phyloP scores from a whole-genome alignment of 1,140 invertebrate genomes.

The Lepidurus couesii region DNA sequence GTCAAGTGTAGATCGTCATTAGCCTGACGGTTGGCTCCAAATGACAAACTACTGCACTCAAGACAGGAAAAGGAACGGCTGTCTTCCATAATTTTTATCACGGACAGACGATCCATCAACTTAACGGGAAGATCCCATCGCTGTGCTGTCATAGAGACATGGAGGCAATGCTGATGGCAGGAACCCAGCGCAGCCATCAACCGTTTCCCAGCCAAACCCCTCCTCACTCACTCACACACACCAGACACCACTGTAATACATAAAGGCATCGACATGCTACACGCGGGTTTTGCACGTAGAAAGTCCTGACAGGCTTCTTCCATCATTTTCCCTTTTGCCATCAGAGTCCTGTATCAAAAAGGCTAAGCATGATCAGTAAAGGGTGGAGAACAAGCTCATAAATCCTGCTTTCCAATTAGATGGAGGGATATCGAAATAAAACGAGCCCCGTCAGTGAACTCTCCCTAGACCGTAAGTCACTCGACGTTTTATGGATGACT shows the following conservation, averaged over 20 bases:
- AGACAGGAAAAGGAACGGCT: slow-evolving; percentile 16
- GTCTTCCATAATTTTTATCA: slow-evolving; percentile 20
- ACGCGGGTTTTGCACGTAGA: background rate
- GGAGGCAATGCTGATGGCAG: background rate
- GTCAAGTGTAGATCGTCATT: slow-evolving; percentile 15
- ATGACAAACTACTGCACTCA: slow-evolving; percentile 22
- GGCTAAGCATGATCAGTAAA: slow-evolving; percentile 14
- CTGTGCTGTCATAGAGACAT: slow-evolving; percentile 2
- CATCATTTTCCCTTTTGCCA: background rate
- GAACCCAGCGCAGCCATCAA: slow-evolving; percentile 6
- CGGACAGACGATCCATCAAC: slow-evolving; percentile 20
- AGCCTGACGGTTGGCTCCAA: background rate
- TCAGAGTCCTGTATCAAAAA: background rate
- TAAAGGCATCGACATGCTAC: background rate
- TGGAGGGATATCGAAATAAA: slow-evolving; percentile 7
- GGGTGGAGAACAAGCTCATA: slow-evolving; percentile 21
- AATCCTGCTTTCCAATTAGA: slow-evolving; percentile 15
- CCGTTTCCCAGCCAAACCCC: background rate
- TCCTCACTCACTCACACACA: background rate
- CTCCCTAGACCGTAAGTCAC: background rate
- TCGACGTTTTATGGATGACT: slow-evolving; percentile 12
- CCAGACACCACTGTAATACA: background rate
- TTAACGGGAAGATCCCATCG: slow-evolving; percentile 21
- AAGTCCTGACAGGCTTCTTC: slow-evolving; percentile 8
- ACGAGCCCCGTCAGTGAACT: slow-evolving; percentile 3